Base-by-base conservation (phyloP, 2,888 invertebrate species). In the Isotomurus palustris region DNA sequence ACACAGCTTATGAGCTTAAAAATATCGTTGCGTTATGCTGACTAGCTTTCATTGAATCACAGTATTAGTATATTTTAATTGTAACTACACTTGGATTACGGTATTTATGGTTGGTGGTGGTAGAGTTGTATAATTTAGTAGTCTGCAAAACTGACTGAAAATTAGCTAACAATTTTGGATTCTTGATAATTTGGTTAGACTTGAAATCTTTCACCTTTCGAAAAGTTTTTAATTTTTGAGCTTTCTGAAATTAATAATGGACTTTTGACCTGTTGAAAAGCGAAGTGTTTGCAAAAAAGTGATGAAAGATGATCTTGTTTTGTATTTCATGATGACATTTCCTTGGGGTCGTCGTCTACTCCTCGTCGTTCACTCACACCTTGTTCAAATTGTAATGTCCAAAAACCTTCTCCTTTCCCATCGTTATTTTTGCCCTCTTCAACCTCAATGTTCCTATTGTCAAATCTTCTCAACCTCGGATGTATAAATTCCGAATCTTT, bases 261-360 rank as follows among this genome's bases (percentile, higher is more conserved):
- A n/a, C n/a, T n/a, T n/a, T n/a, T n/a, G n/a, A n/a, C n/a, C n/a
- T n/a, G n/a, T n/a, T n/a, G n/a, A n/a, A n/a, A n/a, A n/a, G n/a
- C n/a, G n/a, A n/a, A 32, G 12, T 32, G 12, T 32, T 32, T 12
- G 8, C 8, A 32, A 32, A 32, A 12, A 32, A 32, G 32, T 32
- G 8, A 10, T 10, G 12, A 32, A 10, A 12, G 8, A 10, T 32
- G 32, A 32, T 32, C 14, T 6, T n/a, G 17, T 6, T 40, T 40
- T 40, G 40, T 22, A 44, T 44, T 44, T 44, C 5, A 6, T 49
- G 32, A 43, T 24, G 24, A 43, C 22, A 43, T 43, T 52, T 60
- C 52, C 43, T 64, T 60, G 56, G 60, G 64, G 60, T 61, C 64
- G 64, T 61, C 56, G 52, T 58, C 53, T 55, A 41, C 17, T 44